Percentiles rank a stretch among this genome's conserved stretches.
These are phyloP conservation scores for Trachymyrmex cornetzi DNA, from an alignment of 1,140 invertebrate species.

Conservation along the genomic window DNA sequence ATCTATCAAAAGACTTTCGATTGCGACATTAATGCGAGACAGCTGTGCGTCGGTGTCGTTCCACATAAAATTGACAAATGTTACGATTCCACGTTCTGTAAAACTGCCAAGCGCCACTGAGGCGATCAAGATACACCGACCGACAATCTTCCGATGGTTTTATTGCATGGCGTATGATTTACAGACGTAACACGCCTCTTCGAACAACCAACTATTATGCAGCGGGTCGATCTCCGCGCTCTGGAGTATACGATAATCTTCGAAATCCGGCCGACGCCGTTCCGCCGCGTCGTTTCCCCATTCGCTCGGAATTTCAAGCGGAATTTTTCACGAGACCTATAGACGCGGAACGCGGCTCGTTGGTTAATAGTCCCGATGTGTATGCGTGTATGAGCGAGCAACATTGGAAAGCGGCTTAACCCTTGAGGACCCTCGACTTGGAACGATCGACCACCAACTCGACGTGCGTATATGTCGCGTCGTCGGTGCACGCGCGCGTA, in stretches of 20 bases:
- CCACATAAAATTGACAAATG: conserved; percentile 51
- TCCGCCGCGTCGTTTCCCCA: conserved; percentile 33
- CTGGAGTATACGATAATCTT: conserved; percentile 46
- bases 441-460: conserved; percentile 66
- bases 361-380: conserved; percentile 67
- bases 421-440: conserved; percentile 72
- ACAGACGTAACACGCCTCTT: conserved; percentile 45
- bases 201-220: conserved; percentile 50
- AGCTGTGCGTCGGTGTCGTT: conserved; percentile 11
- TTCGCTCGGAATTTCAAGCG: conserved; percentile 33
- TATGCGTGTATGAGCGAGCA: conserved; percentile 63
- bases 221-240: conserved; percentile 15
- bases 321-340: conserved; percentile 64
- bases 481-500: conserved; percentile 28
- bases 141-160: conserved; percentile 13
- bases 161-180: conserved; percentile 50
- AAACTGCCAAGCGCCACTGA: conserved; percentile 46
- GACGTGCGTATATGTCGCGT: conserved; percentile 26
- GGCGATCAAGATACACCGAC: conserved; percentile 31
- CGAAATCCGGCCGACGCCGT: conserved; percentile 33
- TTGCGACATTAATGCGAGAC: conserved; percentile 35
- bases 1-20: neutral
- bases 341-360: conserved; percentile 15
- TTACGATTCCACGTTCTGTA: conserved; percentile 29
- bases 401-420: conserved; percentile 76